Base-by-base conservation (phyloP, 2,797 vertebrate genomes). In the Micropoecilia bifurca region DNA sequence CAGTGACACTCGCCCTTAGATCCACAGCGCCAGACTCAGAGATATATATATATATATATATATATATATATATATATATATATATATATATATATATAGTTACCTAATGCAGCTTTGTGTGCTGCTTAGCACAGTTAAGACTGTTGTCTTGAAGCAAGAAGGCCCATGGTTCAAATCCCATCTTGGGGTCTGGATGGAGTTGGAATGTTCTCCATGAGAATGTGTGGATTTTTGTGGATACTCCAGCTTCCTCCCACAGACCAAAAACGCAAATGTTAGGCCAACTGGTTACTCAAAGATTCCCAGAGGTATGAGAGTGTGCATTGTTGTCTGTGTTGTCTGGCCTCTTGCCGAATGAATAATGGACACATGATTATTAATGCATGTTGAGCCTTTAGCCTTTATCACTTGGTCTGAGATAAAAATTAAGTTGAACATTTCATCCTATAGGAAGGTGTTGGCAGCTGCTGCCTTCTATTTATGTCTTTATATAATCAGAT, bases 331-430 rank as follows among this genome's bases (percentile, higher is more conserved):
- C 57, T 59, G 28, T 53, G 22, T 53, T 22, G 7, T 57, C 1
- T 22, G 9, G 8, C 10, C 55, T 57, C n/a, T 30, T 14, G 1
- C 14, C 16, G 0, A 22, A 3, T 63, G 30, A 36, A 5, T 33
- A 18, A 6, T 63, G 59, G 5, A 63, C 0, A 18, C 33, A 4
- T 20, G 30, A 66, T 36, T 66, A 20, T 36, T 4, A 66, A 66
- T 66, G 1, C 33, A 73, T 73, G 46, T 73, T 14, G 28, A 30
- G 28, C 30, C 6, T 30, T 61, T 30, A 45, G n/a, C n/a, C n/a
- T n/a, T n/a, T n/a, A n/a, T n/a, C n/a, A 55, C 25, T 48, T 36
- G 36, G 30, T 73, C 73, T 55, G 9, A 47, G 30, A 84, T 72
- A 59, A 59, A 61, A 10, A 20, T 41, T 20, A 25, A 41, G 9